Evolutionary conservation across 2,797 vertebrate genomes (phyloP).

Genomic region (Potorous gilbertii): DNA sequence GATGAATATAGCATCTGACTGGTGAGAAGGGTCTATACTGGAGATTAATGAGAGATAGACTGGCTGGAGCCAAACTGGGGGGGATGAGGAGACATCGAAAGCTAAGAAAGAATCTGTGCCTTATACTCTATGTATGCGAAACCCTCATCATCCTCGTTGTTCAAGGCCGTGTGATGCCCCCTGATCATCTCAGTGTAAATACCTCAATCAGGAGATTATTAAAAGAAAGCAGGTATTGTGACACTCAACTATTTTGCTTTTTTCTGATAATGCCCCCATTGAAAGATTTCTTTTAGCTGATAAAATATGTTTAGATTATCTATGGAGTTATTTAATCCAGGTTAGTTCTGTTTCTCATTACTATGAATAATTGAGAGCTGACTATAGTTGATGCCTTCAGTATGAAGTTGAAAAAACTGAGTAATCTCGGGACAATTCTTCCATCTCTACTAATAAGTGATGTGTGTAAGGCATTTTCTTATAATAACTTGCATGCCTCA

Average conservation of each 20-base stretch:
- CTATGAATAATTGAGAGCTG: constrained; percentile 16
- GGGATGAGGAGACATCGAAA: not conserved
- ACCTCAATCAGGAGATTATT: not conserved
- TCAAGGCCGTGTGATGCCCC: not conserved
- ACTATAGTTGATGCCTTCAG: not conserved
- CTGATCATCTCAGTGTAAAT: not conserved
- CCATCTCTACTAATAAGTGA: not conserved
- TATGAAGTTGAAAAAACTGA: not conserved
- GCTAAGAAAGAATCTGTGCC: not conserved
- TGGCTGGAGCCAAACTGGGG: not conserved
- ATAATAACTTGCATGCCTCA: not conserved
- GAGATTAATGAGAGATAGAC: not conserved
- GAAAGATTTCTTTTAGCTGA: not conserved
- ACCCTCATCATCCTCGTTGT: not conserved
- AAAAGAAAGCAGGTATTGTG: not conserved
- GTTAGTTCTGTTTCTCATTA: not conserved
- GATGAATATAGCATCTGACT: not conserved
- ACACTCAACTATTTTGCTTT: not conserved
- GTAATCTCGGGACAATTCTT: not conserved
- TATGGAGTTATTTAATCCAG: not conserved
- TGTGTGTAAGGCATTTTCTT: not conserved
- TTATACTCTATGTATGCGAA: not conserved
- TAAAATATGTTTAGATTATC: not conserved
- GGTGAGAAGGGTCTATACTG: not conserved
- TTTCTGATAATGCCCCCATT: not conserved